Base-by-base conservation (phyloP, 2,797 vertebrate genomes). In the Tenualosa ilisha region DNA sequence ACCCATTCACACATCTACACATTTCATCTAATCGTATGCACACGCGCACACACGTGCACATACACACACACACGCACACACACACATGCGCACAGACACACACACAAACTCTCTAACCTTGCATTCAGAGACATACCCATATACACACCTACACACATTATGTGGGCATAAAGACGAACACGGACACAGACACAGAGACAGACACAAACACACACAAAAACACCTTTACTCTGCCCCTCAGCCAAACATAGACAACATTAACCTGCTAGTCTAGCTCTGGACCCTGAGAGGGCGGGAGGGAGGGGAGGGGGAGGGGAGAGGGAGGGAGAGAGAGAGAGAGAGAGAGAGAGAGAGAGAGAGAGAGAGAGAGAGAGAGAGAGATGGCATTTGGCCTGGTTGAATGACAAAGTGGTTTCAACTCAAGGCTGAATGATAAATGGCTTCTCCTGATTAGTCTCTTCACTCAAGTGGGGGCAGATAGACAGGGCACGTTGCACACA, bases 71-170 rank as follows among this genome's bases (percentile, higher is more conserved):
- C 1, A 53, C 51, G 51, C 22, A 6, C 56, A n/a, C 4, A 61
- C 20, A 61, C 56, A n/a, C 56, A n/a, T 1, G 22, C 56, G 22
- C 56, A 61, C 20, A 61, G 3, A 61, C 56, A 61, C 56, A 61
- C 20, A 61, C 56, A 61, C 56, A 61, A 31, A 31, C 31, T 31
- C 31, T 31, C 31, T 31, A 31, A 31, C 31, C 31, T 31, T 31
- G 31, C 31, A 31, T 31, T 31, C 31, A 89, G 81, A 90, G 90
- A 90, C 53, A 86, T 83, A 24, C 12, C 49, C 26, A 49, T 31
- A 46, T 31, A 31, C 20, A 24, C 87, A 31, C 31, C 31, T 22
- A 72, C 65, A 72, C 26, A 72, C 26, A 68, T 31, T 31, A 31
- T 31, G 31, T 31, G 1, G 31, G 31, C 31, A 31, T 31, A 31